These are phyloP conservation scores for Neodiprion pinetum DNA, from an alignment of 1,140 invertebrate genomes.

Conservation along the genomic window DNA sequence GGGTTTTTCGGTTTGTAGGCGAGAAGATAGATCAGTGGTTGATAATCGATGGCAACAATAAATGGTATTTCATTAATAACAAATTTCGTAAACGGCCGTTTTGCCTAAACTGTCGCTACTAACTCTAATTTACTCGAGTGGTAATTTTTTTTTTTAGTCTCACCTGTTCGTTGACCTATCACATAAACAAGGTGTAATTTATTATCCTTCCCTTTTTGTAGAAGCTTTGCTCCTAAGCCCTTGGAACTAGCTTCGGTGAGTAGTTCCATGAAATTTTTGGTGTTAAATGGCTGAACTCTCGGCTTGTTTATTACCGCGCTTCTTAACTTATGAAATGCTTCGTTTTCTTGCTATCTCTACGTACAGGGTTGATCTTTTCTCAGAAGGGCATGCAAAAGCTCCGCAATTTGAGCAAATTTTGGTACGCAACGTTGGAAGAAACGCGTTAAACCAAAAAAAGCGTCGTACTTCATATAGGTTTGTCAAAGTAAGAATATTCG, in stretches of 20 bases:
- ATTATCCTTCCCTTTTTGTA: slow-evolving; percentile 33
- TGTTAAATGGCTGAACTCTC: slow-evolving; percentile 31
- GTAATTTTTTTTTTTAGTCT: slow-evolving; percentile 29
- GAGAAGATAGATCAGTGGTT: slow-evolving; percentile 22
- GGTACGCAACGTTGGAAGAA: slow-evolving; percentile 46
- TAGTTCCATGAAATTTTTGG: slow-evolving; percentile 28
- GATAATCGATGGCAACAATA: slow-evolving; percentile 22
- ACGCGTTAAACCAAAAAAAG: slow-evolving; percentile 42
- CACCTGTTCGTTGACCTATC: slow-evolving; percentile 25
- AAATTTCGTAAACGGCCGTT: slow-evolving; percentile 25
- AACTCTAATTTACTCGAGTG: slow-evolving; percentile 33
- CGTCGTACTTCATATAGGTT: slow-evolving; percentile 40
- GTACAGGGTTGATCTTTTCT: slow-evolving; percentile 40
- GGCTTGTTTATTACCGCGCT: slow-evolving; percentile 17
- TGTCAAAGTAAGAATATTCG: slow-evolving; percentile 27
- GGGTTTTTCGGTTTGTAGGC: slow-evolving; percentile 20
- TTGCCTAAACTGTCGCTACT: slow-evolving; percentile 24
- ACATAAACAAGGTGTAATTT: slow-evolving; percentile 27
- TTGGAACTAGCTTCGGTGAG: slow-evolving; percentile 42
- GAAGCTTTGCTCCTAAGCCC: slow-evolving; percentile 44
- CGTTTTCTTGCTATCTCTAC: slow-evolving; percentile 44
- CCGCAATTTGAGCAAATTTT: slow-evolving; percentile 44
- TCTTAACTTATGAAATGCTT: slow-evolving; percentile 36
- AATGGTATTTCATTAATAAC: slow-evolving; percentile 24
- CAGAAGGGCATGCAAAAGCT: slow-evolving; percentile 43